Conservation (phyloP, 1,140 invertebrate genomes). For the Listronotus bonariensis region DNA sequence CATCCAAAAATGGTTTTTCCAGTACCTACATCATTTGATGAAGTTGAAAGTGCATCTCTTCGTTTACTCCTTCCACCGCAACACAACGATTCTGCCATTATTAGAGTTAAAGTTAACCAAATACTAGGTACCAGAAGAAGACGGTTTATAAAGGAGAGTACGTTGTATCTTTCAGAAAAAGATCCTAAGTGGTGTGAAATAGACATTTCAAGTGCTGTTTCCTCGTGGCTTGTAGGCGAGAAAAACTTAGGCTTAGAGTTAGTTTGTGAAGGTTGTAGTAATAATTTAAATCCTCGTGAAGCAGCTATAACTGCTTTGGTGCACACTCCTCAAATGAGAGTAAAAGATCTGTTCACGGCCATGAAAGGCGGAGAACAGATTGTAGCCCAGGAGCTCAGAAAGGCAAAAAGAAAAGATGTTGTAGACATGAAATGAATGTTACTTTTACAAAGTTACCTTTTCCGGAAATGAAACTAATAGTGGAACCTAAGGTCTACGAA, state of each 20-base stretch:
- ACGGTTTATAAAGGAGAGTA: constrained; percentile 43
- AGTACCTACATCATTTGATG: constrained; percentile 28
- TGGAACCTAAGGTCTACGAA: constrained; percentile 73
- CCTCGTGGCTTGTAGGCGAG: constrained; percentile 57
- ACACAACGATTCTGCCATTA: constrained; percentile 24
- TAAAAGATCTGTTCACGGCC: constrained; percentile 53
- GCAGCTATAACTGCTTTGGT: constrained; percentile 57
- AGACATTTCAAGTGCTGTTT: constrained; percentile 60
- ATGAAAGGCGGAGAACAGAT: constrained; percentile 56
- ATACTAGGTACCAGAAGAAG: constrained; percentile 43
- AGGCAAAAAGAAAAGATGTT: constrained; percentile 64
- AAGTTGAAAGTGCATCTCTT: constrained; percentile 48
- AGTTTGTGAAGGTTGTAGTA: constrained; percentile 56
- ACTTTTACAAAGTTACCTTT: constrained; percentile 65
- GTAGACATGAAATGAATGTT: constrained; percentile 68
- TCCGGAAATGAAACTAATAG: constrained; percentile 66
- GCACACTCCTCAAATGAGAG: constrained; percentile 37
- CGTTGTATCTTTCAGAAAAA: constrained; percentile 44
- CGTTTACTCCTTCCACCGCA: constrained; percentile 45
- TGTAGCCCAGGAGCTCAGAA: constrained; percentile 53
- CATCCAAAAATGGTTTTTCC: constrained; percentile 42
- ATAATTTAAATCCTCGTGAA: constrained; percentile 51
- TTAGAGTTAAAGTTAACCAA: constrained; percentile 47
- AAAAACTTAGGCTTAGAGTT: constrained; percentile 61
- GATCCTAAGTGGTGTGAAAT: constrained; percentile 61